Base-by-base conservation (phyloP, 37 sponge, comb jelly and placozoan genomes). In the Ianthella basta region DNA sequence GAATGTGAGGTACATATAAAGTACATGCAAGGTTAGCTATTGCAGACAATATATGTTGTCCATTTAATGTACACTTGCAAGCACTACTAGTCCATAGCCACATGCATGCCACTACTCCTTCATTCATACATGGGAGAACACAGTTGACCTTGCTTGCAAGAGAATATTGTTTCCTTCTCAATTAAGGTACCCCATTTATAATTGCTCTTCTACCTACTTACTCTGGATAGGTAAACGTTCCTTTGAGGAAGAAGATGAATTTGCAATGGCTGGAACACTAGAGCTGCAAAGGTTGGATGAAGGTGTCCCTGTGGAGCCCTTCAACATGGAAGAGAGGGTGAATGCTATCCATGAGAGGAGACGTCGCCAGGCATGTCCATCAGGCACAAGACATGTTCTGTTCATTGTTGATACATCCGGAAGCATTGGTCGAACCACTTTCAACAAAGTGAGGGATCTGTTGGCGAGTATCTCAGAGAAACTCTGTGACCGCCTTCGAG, bases 21-120 rank as follows among this genome's bases (percentile, higher is more conserved):
- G 40, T 15, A 16, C 55, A 57, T 70, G 86, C 86, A 24, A 56
- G n/a, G n/a, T 77, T n/a, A n/a, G n/a, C n/a, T n/a, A n/a, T n/a
- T n/a, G n/a, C n/a, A n/a, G n/a, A n/a, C n/a, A n/a, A n/a, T n/a
- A n/a, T n/a, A n/a, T n/a, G n/a, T n/a, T n/a, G n/a, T n/a, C n/a
- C n/a, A n/a, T n/a, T n/a, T n/a, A n/a, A n/a, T n/a, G n/a, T n/a
- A n/a, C 30, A 56, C 44, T 39, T 86, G 86, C n/a, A n/a, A n/a
- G n/a, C n/a, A n/a, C n/a, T n/a, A n/a, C n/a, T n/a, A n/a, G n/a
- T 80, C n/a, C n/a, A n/a, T n/a, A n/a, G n/a, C n/a, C n/a, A n/a
- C n/a, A n/a, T n/a, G n/a, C n/a, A n/a, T n/a, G n/a, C n/a, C n/a
- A n/a, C n/a, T n/a, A n/a, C 69, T n/a, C n/a, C n/a, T n/a, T n/a